phyloP scores from a whole-genome alignment of 2,888 invertebrate species.

The Sinotaia quadrata region DNA sequence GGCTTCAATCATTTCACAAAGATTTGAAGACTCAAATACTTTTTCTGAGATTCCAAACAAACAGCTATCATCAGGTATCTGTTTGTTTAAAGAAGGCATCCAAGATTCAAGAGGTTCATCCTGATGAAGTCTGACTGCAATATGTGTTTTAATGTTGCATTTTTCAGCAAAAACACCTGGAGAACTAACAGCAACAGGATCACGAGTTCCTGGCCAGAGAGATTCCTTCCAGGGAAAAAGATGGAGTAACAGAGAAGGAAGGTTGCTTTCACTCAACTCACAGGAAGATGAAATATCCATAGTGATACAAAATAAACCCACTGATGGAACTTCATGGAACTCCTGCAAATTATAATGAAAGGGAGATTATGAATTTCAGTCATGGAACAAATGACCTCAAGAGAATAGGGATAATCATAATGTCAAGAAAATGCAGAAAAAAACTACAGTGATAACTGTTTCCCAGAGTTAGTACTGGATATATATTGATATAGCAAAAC shows the following conservation, averaged over 20 bases:
- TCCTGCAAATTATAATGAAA: constrained; percentile 38
- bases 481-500: neutral
- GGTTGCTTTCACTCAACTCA: no score
- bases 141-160: neutral
- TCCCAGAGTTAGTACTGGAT: neutral
- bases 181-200: constrained; percentile 28
- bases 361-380: no score
- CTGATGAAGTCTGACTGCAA: constrained; percentile 24
- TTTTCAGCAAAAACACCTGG: neutral
- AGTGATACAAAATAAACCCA: constrained; percentile 73
- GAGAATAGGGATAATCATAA: no score
- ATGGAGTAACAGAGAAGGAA: constrained; percentile 33
- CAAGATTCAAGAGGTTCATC: constrained; percentile 38
- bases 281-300: no score
- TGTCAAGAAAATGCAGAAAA: neutral
- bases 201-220: constrained; percentile 54
- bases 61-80: constrained; percentile 27
- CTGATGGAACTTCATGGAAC: constrained; percentile 65
- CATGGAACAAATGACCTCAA: no score
- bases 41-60: neutral
- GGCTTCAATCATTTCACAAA: constrained; percentile 17
- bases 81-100: constrained; percentile 45
- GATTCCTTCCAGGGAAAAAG: constrained; percentile 64
- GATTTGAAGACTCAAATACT: neutral
- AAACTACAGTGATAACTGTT: constrained; percentile 1